Evolutionary conservation across 2,888 invertebrate genomes (phyloP), one percentile per base, ranked within the genome.

Genomic region (Protodeltote pygarga): DNA sequence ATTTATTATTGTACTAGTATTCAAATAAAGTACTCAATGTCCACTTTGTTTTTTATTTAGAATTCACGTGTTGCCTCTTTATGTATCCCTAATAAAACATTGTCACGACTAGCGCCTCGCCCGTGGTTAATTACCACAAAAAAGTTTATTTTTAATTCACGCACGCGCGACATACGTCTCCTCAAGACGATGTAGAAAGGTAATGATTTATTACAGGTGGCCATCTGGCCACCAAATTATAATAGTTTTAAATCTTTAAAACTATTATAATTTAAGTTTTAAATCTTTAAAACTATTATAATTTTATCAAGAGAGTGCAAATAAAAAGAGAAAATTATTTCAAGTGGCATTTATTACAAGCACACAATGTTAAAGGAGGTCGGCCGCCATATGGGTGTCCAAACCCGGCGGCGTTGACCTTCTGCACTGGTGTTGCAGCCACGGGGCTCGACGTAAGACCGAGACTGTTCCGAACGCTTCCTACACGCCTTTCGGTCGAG

Each of bases 331-430:
- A 0, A 6, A 8, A 46, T 6, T 65, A 46, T 60, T 44, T 62
- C 60, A 72, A 72, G 75, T 73, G 73, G 78, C 73, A 38, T 87
- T 82, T 87, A 87, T 86, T 88, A 74, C 71, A 65, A 75, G 71
- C 77, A 75, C 77, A 70, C 66, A 69, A 73, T 65, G 33, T 50
- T 39, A 39, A 52, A 62, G 42, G 44, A 51, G 66, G 48, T 68
- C 81, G 75, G 81, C 89, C 89, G 89, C 91, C 91, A 91, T 77
- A 68, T 83, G 81, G 89, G 84, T 67, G 87, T 85, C 87, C 87
- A 63, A 65, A 62, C 85, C 90, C 90, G 91, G 89, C 89, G 87
- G 89, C 80, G 85, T 71, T 66, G 75, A 72, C 69, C 14, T 40
- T 51, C 58, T 55, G 44, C 58, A 69, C 51, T 41, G 40, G 64